These are phyloP conservation scores for Alethe castanea DNA, from an alignment of 2,113 vertebrate species.

Conservation along the genomic window DNA sequence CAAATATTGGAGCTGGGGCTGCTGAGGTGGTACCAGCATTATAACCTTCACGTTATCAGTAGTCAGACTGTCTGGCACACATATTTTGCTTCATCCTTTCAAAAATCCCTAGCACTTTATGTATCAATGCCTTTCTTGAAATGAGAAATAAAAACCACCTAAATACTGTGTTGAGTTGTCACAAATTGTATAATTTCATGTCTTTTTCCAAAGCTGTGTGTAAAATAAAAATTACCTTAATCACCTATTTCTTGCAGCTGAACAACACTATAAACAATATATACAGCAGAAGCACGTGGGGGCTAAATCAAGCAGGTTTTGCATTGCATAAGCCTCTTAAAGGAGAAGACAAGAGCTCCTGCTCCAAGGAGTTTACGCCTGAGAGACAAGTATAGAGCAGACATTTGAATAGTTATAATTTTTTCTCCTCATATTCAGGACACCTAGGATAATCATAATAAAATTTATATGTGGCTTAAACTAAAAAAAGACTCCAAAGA, in stretches of 20 bases:
- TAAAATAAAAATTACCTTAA: not conserved
- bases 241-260: not conserved
- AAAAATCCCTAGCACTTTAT: not conserved
- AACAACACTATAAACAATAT: not conserved
- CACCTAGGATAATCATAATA: not conserved
- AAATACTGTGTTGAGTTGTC: not conserved
- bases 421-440: not conserved
- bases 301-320: not conserved
- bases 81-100: not conserved
- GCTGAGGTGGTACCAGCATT: not conserved
- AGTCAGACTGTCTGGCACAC: not conserved
- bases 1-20: not conserved
- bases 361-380: not conserved
- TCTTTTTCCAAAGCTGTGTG: not conserved
- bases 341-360: not conserved
- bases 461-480: not conserved
- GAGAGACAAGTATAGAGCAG: not conserved
- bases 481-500: not conserved
- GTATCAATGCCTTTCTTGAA: not conserved
- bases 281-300: not conserved
- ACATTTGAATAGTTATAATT: not conserved
- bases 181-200: not conserved
- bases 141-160: not conserved
- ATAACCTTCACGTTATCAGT: not conserved
- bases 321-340: not conserved